Conservation (phyloP, 2,888 invertebrate species). For the Meta bourneti region DNA sequence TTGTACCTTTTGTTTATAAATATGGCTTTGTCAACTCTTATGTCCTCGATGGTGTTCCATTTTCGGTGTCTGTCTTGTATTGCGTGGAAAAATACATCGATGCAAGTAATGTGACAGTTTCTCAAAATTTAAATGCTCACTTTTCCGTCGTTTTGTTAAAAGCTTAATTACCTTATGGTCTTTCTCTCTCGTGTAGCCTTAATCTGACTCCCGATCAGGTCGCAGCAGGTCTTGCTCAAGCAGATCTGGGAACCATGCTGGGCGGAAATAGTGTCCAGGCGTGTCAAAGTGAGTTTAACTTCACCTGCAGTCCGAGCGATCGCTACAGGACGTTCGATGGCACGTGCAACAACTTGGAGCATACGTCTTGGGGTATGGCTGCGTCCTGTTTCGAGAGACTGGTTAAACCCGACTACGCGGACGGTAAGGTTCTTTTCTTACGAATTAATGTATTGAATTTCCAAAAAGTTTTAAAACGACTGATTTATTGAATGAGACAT, state of each 20-base stretch:
- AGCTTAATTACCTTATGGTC: too few relatives aligned
- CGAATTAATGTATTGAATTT: not conserved
- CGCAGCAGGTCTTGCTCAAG: slow-evolving; percentile 41
- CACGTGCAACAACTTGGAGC: slow-evolving; percentile 90
- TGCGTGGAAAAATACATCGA: too few relatives aligned
- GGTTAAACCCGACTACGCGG: slow-evolving; percentile 90
- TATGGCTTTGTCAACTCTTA: too few relatives aligned
- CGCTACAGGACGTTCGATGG: slow-evolving; percentile 91
- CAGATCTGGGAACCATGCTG: slow-evolving; percentile 40
- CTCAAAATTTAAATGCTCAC: too few relatives aligned
- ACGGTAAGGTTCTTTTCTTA: slow-evolving; percentile 83
- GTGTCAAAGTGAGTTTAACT: slow-evolving; percentile 52
- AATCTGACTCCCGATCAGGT: slow-evolving; percentile 70
- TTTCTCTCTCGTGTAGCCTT: slow-evolving; percentile 20
- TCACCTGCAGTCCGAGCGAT: slow-evolving; percentile 34
- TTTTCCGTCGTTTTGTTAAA: too few relatives aligned
- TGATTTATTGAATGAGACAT: not conserved
- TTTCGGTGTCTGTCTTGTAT: too few relatives aligned
- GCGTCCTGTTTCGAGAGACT: slow-evolving; percentile 91
- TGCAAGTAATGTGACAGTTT: too few relatives aligned
- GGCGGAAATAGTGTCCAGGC: slow-evolving; percentile 31
- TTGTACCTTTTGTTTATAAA: too few relatives aligned
- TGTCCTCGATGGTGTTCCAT: too few relatives aligned
- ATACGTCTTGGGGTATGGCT: slow-evolving; percentile 90
- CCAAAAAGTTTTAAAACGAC: not conserved